Evolutionary conservation across 2,113 vertebrate genomes (phyloP).

Genomic region (Aix galericulata): DNA sequence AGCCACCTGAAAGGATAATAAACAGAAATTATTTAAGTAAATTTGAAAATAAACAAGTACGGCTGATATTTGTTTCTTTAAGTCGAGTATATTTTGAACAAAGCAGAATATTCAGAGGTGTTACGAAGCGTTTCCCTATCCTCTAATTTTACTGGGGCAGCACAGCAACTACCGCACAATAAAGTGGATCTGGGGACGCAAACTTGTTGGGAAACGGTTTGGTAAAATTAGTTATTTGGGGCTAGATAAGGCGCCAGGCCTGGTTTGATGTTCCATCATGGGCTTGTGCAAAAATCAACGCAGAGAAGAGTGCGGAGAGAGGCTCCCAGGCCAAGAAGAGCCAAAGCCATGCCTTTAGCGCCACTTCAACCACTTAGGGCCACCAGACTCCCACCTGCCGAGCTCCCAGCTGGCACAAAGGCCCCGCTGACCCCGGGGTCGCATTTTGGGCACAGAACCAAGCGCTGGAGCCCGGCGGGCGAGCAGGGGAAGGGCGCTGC

Average conservation of each 20-base stretch:
- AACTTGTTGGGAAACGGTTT: accelerated
- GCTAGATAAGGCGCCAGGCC: neutral
- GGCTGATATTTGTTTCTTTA: neutral
- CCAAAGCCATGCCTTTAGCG: accelerated
- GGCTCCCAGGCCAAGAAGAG: neutral
- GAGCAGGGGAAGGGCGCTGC: no score
- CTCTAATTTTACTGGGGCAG: neutral
- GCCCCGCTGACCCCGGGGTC: no score
- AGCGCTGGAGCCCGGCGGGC: no score
- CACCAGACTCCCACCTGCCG: neutral
- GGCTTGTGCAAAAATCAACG: neutral
- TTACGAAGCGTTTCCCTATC: neutral
- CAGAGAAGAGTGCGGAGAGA: neutral
- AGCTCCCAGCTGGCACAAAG: neutral
- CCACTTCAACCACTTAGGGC: accelerated
- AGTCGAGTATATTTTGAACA: neutral
- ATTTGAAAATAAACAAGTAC: neutral
- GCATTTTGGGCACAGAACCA: no score
- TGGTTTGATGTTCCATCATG: neutral
- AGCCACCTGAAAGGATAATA: neutral
- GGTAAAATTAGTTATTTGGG: neutral
- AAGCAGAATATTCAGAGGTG: neutral
- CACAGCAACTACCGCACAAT: neutral
- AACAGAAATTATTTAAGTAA: neutral
- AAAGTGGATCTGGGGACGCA: neutral